Conservation (phyloP, 2,113 vertebrate species). For the Pseudopipra pipra region DNA sequence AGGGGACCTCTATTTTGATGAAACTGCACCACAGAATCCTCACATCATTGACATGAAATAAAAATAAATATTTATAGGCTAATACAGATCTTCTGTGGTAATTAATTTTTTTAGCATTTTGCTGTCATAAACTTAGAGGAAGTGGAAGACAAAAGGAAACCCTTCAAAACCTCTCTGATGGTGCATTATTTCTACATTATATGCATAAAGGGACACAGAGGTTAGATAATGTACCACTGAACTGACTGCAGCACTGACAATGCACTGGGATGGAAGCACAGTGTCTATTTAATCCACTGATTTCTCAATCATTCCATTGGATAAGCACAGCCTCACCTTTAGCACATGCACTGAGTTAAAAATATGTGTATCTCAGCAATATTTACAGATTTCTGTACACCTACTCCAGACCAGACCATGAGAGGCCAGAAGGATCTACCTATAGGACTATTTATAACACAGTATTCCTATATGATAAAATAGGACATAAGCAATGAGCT, state of each 20-base stretch:
- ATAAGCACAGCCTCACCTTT: background rate
- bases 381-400: background rate
- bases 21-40: background rate
- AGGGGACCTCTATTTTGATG: slow-evolving; percentile 16
- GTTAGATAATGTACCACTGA: background rate
- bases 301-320: background rate
- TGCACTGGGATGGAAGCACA: background rate
- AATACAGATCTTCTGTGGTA: background rate
- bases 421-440: background rate
- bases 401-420: background rate
- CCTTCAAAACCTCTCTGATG: background rate
- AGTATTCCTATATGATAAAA: background rate
- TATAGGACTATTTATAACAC: background rate
- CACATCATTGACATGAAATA: background rate
- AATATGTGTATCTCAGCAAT: background rate
- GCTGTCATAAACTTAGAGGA: background rate
- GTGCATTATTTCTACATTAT: background rate
- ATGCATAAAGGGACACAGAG: background rate
- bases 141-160: background rate
- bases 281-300: background rate
- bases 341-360: background rate
- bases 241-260: background rate
- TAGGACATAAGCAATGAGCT: background rate
- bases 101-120: background rate
- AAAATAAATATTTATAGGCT: background rate